Evolutionary conservation across 2,113 vertebrate species (phyloP).

Genomic region (Panthera uncia): DNA sequence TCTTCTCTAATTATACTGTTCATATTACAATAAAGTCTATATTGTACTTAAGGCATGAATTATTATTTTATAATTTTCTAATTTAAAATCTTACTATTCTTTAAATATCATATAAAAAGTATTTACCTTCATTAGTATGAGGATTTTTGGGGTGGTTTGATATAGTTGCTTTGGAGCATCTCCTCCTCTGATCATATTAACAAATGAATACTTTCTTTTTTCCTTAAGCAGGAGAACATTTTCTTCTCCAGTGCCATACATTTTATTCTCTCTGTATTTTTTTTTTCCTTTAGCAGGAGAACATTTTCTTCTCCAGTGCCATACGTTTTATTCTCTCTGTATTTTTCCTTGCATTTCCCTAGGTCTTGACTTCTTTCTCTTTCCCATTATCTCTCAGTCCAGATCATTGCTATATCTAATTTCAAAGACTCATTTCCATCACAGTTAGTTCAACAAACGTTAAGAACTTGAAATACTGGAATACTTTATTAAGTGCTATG

Average conservation of each 20-base stretch:
- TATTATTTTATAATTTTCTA: background rate
- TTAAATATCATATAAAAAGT: background rate
- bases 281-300: background rate
- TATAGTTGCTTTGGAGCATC: background rate
- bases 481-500: background rate
- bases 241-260: background rate
- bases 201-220: background rate
- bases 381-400: background rate
- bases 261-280: background rate
- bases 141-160: background rate
- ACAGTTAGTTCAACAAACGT: background rate
- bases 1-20: background rate
- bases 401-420: background rate
- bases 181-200: background rate
- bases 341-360: background rate
- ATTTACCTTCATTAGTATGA: background rate
- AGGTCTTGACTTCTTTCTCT: background rate
- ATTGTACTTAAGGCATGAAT: background rate
- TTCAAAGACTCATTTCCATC: background rate
- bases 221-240: background rate
- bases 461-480: background rate
- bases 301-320: background rate
- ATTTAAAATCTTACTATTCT: background rate
- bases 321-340: background rate
- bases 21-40: background rate